These are phyloP conservation scores for Camponotus floridanus DNA, from an alignment of 1,140 invertebrate species.

Conservation along the genomic window DNA sequence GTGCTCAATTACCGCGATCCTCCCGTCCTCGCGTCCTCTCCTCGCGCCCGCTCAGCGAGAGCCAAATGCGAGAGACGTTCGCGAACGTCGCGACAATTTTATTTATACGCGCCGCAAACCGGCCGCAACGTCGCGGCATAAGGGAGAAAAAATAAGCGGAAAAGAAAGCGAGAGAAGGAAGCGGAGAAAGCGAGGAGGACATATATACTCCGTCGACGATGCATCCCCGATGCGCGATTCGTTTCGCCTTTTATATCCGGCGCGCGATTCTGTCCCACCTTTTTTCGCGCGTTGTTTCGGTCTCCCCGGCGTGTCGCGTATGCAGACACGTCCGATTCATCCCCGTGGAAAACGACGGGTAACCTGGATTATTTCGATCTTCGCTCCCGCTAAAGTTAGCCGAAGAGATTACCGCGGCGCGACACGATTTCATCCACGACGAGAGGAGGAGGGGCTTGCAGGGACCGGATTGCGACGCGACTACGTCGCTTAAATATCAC, in stretches of 20 bases:
- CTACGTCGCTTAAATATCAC: constrained; percentile 79
- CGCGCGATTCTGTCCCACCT: constrained; percentile 22
- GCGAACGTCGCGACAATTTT: constrained; percentile 82
- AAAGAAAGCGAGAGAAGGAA: constrained; percentile 36
- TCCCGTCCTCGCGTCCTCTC: not conserved
- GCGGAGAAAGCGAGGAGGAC: constrained; percentile 47
- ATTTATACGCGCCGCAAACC: constrained; percentile 82
- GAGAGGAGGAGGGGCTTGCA: not conserved
- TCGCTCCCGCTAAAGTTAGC: constrained; percentile 78
- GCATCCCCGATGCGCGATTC: constrained; percentile 72
- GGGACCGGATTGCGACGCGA: constrained; percentile 26
- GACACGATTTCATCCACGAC: constrained; percentile 55
- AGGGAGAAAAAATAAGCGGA: constrained; percentile 48
- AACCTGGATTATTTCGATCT: constrained; percentile 83
- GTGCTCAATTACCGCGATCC: constrained; percentile 85
- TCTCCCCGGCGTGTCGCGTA: not conserved
- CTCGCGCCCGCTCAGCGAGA: constrained; percentile 59
- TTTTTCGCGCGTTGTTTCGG: not conserved
- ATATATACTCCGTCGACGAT: constrained; percentile 17
- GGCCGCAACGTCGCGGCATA: constrained; percentile 75
- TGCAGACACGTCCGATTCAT: constrained; percentile 67
- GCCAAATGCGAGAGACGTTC: constrained; percentile 61
- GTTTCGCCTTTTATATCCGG: constrained; percentile 83
- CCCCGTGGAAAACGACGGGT: constrained; percentile 55
- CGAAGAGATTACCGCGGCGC: constrained; percentile 71